Evolutionary conservation across 2,113 vertebrate genomes (phyloP), one percentile per base, ranked within the genome.

Genomic region (Numida meleagris): DNA sequence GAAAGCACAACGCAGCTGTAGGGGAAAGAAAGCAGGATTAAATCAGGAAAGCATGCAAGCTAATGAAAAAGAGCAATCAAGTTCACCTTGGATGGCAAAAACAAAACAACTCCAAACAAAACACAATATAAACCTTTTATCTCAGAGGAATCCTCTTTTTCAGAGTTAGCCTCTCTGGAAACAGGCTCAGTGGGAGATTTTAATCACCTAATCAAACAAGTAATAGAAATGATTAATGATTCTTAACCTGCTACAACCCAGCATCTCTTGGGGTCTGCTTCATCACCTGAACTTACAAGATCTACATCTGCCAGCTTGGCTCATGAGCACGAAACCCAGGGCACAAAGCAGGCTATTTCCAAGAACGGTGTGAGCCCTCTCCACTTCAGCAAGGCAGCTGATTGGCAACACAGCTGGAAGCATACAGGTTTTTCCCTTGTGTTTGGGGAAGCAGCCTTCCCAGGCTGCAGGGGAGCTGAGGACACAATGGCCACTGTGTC

Each of bases 191-290:
- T 91, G 63, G 55, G 73, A 94, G 77, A 93, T 90, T 90, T 95
- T 95, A 95, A 90, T 97, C 79, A 75, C 51, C 27, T 88, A 87
- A 93, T 94, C 85, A 95, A 95, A 83, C n/a, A 74, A 91, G 57
- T 90, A 90, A 93, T 72, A 78, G 94, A 95, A 95, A 94, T 79
- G 27, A 81, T 95, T 86, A 91, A 81, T 89, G 90, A 75, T 90
- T 94, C 89, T 78, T 94, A 95, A 83, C 88, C 79, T 94, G 61
- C 73, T 95, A 79, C 78, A 83, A 80, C 61, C 74, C 4, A 0
- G 13, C 2, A 1, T 91, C 87, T 82, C 96, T 74, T 0, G 43
- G 38, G 91, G 46, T 76, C 42, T 87, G 71, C 48, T 82, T 91
- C 45, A 40, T 94, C 91, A 81, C 51, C 89, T 91, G 91, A 86